phyloP scores from a whole-genome alignment of 1,140 invertebrate genomes.

The Drosophila nebulosa region DNA sequence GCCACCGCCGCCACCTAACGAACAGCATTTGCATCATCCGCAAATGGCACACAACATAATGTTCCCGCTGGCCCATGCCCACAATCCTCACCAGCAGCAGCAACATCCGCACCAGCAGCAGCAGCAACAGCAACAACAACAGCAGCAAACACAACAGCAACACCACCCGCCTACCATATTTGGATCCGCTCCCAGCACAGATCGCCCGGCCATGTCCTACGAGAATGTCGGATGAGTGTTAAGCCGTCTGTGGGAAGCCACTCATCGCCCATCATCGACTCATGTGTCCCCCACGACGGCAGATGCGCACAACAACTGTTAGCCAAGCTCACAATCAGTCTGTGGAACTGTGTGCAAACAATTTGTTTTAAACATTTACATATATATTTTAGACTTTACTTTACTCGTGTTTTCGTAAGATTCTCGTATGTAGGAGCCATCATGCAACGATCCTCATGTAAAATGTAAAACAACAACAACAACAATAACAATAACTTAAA shows the following conservation, averaged over 20 bases:
- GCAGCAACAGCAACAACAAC: constrained; percentile 44
- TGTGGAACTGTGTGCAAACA: constrained; percentile 45
- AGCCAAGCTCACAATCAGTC: constrained; percentile 24
- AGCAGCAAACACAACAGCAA: constrained; percentile 50
- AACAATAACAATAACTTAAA: not conserved
- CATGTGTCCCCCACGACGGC: constrained; percentile 72
- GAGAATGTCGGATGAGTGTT: constrained; percentile 80
- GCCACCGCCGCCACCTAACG: constrained; percentile 71
- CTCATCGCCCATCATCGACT: constrained; percentile 67
- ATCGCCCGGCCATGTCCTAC: constrained; percentile 75
- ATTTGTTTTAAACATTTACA: constrained; percentile 48
- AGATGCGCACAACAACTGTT: constrained; percentile 52
- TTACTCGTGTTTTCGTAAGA: not conserved
- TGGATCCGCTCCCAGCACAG: constrained; percentile 44
- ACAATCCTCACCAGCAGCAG: constrained; percentile 71
- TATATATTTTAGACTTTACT: not conserved
- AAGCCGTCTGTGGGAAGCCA: constrained; percentile 80
- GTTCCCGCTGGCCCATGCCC: constrained; percentile 67
- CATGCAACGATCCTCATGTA: not conserved
- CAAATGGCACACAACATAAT: constrained; percentile 78
- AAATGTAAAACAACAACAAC: not conserved
- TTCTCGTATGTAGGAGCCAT: not conserved
- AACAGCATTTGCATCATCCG: constrained; percentile 73
- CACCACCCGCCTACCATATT: constrained; percentile 67
- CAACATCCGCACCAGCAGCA: constrained; percentile 60